phyloP scores from a whole-genome alignment of 2,888 invertebrate species.

The Myathropa florea region DNA sequence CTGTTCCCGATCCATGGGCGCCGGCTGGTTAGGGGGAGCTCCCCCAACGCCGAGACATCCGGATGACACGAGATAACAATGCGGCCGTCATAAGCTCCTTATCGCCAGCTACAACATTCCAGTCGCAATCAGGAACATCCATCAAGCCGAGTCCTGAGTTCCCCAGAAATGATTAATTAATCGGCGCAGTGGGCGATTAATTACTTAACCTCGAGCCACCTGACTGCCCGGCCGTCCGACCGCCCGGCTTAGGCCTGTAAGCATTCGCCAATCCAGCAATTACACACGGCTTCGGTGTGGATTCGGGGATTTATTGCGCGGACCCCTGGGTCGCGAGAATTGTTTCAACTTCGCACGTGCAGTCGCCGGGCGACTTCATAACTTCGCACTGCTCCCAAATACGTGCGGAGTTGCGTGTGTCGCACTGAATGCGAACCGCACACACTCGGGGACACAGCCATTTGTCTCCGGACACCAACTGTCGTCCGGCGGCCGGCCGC shows the following conservation, averaged over 20 bases:
- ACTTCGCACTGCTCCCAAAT: not conserved
- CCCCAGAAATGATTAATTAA: slow-evolving; percentile 18
- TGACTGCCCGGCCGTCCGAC: not conserved
- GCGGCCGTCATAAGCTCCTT: not conserved
- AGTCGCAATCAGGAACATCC: not conserved
- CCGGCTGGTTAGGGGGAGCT: too few relatives aligned
- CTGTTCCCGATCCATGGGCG: not conserved
- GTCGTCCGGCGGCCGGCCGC: not conserved
- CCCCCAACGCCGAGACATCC: too few relatives aligned
- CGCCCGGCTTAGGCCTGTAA: not conserved
- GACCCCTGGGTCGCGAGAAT: not conserved
- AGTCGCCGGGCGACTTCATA: not conserved
- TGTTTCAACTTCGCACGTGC: not conserved
- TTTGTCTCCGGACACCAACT: slow-evolving; percentile 46
- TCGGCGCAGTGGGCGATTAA: slow-evolving; percentile 15
- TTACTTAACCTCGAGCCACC: slow-evolving; percentile 45
- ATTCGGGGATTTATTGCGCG: slow-evolving; percentile 31
- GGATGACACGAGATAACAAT: not conserved
- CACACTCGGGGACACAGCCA: slow-evolving; percentile 43
- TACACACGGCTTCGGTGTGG: slow-evolving; percentile 8
- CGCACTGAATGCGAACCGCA: slow-evolving; percentile 58
- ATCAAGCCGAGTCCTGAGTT: slow-evolving; percentile 2
- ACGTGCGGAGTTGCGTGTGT: too few relatives aligned
- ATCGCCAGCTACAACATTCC: not conserved
- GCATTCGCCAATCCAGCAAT: slow-evolving; percentile 40